Base-by-base conservation (phyloP, 2,113 vertebrate species). In the Channa argus region DNA sequence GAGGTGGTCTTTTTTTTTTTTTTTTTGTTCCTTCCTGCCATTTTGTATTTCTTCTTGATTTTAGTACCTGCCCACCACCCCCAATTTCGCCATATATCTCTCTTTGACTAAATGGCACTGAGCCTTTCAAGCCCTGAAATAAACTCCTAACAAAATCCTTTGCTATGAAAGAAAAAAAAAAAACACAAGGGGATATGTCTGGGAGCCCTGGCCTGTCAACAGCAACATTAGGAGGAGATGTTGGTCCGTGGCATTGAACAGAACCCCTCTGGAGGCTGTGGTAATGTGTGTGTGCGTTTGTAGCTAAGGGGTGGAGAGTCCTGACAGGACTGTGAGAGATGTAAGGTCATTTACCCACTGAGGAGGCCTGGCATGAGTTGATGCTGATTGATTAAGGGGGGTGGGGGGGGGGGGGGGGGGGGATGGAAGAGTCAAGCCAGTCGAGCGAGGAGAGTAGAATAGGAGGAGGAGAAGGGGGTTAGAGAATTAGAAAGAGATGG, bases 371-470 rank as follows among this genome's bases (percentile, higher is more conserved):
- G 82, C 80, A 88, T 80, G 71, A 87, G 82, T 6, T 89, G 86
- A 90, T 84, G 77, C 84, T 87, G 91, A 92, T 89, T 84, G 88
- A 92, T 92, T 86, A 84, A 79, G 73, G 56, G 50, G 50, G 65
- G 72, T 47, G 72, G 64, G 68, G 72, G 50, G 65, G 72, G 51
- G 72, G 64, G 68, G 72, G 51, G 72, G 64, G 67, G 79, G 78
- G 83, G 87, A 88, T 74, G 82, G 72, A 85, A 37, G 66, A 85
- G 66, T 74, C 10, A 34, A 67, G 71, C 46, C 54, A 56, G 61
- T 50, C 8, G 41, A 77, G 83, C 33, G 5, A 65, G 39, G 51
- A 58, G 55, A 69, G 37, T 44, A 69, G 49, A n/a, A 54, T 47
- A 2, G 12, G 56, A 49, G 13, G 76, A 43, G 54, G 60, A 34